Evolutionary conservation across 2,113 vertebrate species (phyloP).

Genomic region (Indri indri): DNA sequence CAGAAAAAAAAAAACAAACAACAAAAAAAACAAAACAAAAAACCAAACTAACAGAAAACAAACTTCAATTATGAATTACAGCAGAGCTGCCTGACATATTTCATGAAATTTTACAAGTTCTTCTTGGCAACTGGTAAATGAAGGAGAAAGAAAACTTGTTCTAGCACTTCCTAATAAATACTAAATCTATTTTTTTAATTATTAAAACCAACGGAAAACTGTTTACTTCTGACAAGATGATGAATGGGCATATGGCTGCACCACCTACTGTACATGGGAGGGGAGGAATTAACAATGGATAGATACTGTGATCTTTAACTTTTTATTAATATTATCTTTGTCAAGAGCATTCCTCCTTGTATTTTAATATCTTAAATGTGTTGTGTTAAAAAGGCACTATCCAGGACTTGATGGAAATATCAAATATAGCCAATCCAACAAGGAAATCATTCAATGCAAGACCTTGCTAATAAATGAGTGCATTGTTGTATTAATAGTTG

Average conservation of each 20-base stretch:
- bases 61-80: slow-evolving; percentile 35
- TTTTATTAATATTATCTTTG: background rate
- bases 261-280: background rate
- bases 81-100: background rate
- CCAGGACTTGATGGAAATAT: background rate
- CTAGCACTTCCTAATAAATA: background rate
- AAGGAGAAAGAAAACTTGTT: slow-evolving; percentile 18
- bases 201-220: background rate
- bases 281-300: background rate
- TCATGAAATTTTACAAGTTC: slow-evolving; percentile 36
- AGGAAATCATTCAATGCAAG: background rate
- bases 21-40: background rate
- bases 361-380: background rate
- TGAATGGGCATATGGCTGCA: accelerated
- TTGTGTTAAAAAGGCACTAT: background rate
- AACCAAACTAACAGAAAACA: background rate
- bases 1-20: background rate
- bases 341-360: background rate
- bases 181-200: background rate
- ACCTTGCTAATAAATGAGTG: background rate
- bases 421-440: background rate
- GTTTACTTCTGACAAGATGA: background rate
- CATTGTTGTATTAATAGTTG: background rate
- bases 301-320: background rate
- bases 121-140: slow-evolving; percentile 49